Base-by-base conservation (phyloP, 2,113 vertebrate species). In the Corythoichthys haematopterus region DNA sequence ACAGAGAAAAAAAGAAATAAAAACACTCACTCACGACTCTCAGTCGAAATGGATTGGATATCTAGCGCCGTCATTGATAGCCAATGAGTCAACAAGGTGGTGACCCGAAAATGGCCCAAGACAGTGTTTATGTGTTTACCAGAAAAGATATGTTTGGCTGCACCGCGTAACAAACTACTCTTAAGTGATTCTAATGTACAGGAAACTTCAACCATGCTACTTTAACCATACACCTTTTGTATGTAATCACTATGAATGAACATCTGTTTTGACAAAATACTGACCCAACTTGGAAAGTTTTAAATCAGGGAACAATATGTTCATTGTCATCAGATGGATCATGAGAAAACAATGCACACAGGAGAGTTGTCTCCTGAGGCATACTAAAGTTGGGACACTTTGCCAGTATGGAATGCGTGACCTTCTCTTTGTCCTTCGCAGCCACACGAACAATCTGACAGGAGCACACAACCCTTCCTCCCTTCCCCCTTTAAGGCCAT, bases 371-470 rank as follows among this genome's bases (percentile, higher is more conserved):
- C 11, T 37, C 55, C 35, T 10, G 13, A 59, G 57, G 6, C 52
- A 15, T 36, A 37, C 33, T 36, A 33, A 57, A 36, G 33, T 36
- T 11, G 11, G 20, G 20, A n/a, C 36, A 62, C 14, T n/a, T 62
- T 62, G 60, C 20, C 60, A 62, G 60, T 43, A 33, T 46, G 60
- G 59, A 62, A 47, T 62, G 28, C 3, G 2, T 7, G 3, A 62
- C 60, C 20, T 46, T 62, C n/a, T 62, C 3, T 46, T 46, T 62
- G 43, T 62, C 59, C 58, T 72, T 61, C 36, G 51, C 71, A 87
- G 87, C 63, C 75, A 64, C 57, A 51, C 75, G n/a, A 71, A 67
- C 69, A 75, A 74, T 75, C 79, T 70, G 71, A 79, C 70, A 36
- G 80, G 60, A 78, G 56, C 66, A 37, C 68, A 45, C 3, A 45